These are phyloP conservation scores for Athene noctua DNA, from an alignment of 2,113 vertebrate genomes.

Conservation along the genomic window DNA sequence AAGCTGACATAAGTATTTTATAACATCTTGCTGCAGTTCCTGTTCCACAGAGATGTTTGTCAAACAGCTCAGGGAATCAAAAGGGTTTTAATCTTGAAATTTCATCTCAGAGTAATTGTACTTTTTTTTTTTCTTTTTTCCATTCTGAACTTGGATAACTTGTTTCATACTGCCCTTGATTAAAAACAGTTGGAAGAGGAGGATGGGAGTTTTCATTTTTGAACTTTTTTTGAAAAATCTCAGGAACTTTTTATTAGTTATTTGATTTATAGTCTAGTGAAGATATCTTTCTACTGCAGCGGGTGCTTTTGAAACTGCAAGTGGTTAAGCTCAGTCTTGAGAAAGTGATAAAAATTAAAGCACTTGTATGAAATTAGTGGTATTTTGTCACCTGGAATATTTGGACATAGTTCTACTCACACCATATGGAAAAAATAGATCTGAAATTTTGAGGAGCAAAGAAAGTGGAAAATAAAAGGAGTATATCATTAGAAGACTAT, in stretches of 20 bases:
- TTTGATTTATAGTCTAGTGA: slow-evolving; percentile 11
- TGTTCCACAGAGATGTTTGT: slow-evolving; percentile 17
- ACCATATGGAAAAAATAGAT: slow-evolving; percentile 1
- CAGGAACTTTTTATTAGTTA: slow-evolving; percentile 2
- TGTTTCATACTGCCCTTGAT: slow-evolving; percentile 36
- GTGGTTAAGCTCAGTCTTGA: neutral
- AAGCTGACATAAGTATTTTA: slow-evolving; percentile 3
- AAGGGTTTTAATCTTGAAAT: neutral
- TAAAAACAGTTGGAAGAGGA: slow-evolving; percentile 35
- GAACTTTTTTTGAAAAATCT: neutral
- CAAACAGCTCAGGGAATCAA: neutral
- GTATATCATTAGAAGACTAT: neutral
- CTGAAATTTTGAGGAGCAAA: neutral
- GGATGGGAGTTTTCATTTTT: neutral
- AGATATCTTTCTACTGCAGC: neutral
- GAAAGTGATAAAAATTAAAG: slow-evolving; percentile 30
- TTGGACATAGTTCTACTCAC: neutral
- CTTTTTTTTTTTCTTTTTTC: neutral
- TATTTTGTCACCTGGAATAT: slow-evolving; percentile 26
- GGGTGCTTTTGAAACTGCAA: neutral
- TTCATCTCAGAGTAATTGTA: neutral
- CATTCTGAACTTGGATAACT: neutral
- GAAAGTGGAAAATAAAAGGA: slow-evolving; percentile 1
- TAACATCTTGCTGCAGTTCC: slow-evolving; percentile 29
- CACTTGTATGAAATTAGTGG: neutral